Base-by-base conservation (phyloP, 1,140 invertebrate genomes). In the Caenorhabditis latens region DNA sequence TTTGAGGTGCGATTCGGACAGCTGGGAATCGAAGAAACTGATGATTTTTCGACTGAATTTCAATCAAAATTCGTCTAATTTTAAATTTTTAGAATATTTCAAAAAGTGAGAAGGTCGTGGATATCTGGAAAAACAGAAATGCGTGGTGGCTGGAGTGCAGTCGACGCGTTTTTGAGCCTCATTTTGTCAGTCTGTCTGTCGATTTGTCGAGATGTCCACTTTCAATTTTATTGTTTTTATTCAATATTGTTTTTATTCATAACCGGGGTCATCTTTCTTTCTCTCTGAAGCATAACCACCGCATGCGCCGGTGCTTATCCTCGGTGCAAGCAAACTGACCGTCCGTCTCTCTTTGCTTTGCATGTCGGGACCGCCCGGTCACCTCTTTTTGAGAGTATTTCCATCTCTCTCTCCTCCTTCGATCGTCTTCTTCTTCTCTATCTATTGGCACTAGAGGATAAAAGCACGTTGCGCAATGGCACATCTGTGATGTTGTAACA, bases 391-490 rank as follows among this genome's bases (percentile, higher is more conserved):
- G 71, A 79, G 14, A 71, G n/a, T 19, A 19, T 46, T n/a, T 46
- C 2, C 71, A 7, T 50, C 71, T 75, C 7, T 65, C n/a, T 65
- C 63, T 40, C 13, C 24, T 71, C 65, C 46, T n/a, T 75, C 71
- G 11, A 11, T 24, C 43, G 6, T 50, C 42, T n/a, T 79, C 21
- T 79, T 46, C 46, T n/a, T 71, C 42, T 71, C 9, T 50, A 7
- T 50, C 46, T 79, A 40, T 79, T 50, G 46, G 71, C 71, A 50
- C 71, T 46, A 79, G 71, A 79, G 71, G 42, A 40, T 40, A 79
- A 46, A 79, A 79, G n/a, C 71, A 53, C 71, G 71, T 79, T 79
- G 71, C 71, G 71, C 71, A 79, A 79, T 79, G 71, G 71, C 71
- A 48, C 53, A 79, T 79, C 71, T 42, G 71, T 79, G 71, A 50